Conservation (phyloP, 2,888 invertebrate species). For the Artemia sinica region DNA sequence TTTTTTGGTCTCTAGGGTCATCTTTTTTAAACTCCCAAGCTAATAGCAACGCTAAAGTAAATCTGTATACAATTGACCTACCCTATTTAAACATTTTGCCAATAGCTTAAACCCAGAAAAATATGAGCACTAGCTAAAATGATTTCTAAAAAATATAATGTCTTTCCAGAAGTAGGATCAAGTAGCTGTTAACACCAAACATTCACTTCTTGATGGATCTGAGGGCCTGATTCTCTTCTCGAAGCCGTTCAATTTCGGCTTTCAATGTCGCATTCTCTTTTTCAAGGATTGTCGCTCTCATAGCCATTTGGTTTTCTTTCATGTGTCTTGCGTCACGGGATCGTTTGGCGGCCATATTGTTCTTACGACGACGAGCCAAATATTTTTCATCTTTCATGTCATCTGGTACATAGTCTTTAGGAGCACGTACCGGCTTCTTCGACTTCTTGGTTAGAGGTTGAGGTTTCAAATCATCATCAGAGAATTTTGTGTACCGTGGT, state of each 20-base stretch:
- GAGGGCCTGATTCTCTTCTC: conserved; percentile 77
- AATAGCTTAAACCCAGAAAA: no score
- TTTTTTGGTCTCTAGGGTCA: no score
- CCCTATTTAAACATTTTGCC: no score
- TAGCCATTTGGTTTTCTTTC: conserved; percentile 94
- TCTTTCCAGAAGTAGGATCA: no score
- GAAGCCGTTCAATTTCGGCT: conserved; percentile 72
- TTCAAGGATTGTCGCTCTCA: conserved; percentile 84
- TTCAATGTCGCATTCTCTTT: conserved; percentile 83
- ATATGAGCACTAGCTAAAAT: no score
- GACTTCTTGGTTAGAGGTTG: conserved; percentile 98
- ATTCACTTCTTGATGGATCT: conserved; percentile 14
- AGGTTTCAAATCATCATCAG: conserved; percentile 90
- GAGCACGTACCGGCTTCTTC: conserved; percentile 63
- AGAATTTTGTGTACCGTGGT: conserved; percentile 77
- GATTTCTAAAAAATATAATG: no score
- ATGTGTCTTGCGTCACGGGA: conserved; percentile 87
- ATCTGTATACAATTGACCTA: no score
- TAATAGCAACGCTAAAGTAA: no score
- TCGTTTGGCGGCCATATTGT: conserved; percentile 90
- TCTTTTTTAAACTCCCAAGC: no score
- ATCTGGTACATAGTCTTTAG: conserved; percentile 71
- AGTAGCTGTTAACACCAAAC: background rate
- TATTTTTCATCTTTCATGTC: conserved; percentile 94
- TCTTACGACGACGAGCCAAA: conserved; percentile 93